Conservation (phyloP, 2,797 vertebrate species). For the Chloroceryle inda region DNA sequence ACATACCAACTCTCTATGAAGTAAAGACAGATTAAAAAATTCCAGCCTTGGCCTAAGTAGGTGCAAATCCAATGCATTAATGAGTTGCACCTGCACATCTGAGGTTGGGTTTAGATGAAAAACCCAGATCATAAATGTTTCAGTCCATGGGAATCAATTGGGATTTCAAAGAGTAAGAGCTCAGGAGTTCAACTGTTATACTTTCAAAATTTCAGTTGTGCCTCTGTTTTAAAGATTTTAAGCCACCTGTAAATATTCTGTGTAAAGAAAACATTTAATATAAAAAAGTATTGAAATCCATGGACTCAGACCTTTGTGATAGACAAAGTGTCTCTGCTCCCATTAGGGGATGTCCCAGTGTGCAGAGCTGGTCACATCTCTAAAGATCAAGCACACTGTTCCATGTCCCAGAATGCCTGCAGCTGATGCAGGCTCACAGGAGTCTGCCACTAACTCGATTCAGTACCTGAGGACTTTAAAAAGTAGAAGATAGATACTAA, state of each 20-base stretch:
- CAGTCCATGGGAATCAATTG: neutral
- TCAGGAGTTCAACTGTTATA: neutral
- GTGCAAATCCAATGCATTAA: slow-evolving; percentile 39
- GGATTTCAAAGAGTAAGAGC: neutral
- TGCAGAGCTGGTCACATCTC: neutral
- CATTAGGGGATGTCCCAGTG: neutral
- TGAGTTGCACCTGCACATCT: slow-evolving; percentile 40
- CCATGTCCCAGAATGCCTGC: neutral
- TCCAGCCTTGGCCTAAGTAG: neutral
- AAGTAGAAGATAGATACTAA: neutral
- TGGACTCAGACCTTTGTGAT: neutral
- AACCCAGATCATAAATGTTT: neutral
- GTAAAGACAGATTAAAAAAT: slow-evolving; percentile 19
- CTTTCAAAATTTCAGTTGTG: neutral
- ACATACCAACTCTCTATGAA: neutral
- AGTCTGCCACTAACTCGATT: neutral
- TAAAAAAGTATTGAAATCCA: neutral
- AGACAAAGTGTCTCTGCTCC: neutral
- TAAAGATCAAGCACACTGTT: fast-evolving
- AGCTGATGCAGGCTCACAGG: neutral
- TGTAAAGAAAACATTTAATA: neutral
- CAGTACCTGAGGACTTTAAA: neutral
- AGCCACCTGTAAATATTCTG: neutral
- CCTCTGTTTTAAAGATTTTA: neutral
- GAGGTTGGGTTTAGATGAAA: slow-evolving; percentile 20